Conservation (phyloP, 2,888 invertebrate genomes). For the Cephus pygmeus region DNA sequence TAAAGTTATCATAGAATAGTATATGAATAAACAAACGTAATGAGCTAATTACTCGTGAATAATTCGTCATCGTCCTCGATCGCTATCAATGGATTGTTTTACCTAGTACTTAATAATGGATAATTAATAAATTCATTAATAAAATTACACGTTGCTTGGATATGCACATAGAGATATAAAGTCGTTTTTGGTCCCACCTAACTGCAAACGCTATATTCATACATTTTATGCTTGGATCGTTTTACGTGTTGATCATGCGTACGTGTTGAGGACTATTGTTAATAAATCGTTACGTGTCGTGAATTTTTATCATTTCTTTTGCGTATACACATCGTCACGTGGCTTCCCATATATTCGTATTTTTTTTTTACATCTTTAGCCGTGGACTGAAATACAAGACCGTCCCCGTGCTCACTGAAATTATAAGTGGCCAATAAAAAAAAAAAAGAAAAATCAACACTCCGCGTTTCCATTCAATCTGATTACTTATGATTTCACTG, state of each 20-base stretch:
- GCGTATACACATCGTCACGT: conserved; percentile 28
- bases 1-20: conserved; percentile 56
- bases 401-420: conserved; percentile 20
- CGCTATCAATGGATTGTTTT: conserved; percentile 55
- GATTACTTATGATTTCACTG: neutral
- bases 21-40: conserved; percentile 65
- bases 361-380: neutral
- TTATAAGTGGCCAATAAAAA: conserved; percentile 5
- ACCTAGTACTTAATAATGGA: conserved; percentile 61
- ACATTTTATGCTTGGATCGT: conserved; percentile 42
- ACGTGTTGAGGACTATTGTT: conserved; percentile 29
- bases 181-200: conserved; percentile 67
- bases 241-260: conserved; percentile 11
- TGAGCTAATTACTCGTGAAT: conserved; percentile 59
- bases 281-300: conserved; percentile 38
- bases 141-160: conserved; percentile 66
- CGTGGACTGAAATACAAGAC: conserved; percentile 12
- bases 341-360: neutral
- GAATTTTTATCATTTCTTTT: conserved; percentile 8
- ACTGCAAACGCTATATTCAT: conserved; percentile 66
- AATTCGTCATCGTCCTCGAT: conserved; percentile 59
- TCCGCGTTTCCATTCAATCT: neutral
- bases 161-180: conserved; percentile 67
- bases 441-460: neutral
- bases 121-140: conserved; percentile 63